These are phyloP conservation scores for Procambarus virginalis DNA, from an alignment of 1,140 invertebrate species.

Conservation along the genomic window DNA sequence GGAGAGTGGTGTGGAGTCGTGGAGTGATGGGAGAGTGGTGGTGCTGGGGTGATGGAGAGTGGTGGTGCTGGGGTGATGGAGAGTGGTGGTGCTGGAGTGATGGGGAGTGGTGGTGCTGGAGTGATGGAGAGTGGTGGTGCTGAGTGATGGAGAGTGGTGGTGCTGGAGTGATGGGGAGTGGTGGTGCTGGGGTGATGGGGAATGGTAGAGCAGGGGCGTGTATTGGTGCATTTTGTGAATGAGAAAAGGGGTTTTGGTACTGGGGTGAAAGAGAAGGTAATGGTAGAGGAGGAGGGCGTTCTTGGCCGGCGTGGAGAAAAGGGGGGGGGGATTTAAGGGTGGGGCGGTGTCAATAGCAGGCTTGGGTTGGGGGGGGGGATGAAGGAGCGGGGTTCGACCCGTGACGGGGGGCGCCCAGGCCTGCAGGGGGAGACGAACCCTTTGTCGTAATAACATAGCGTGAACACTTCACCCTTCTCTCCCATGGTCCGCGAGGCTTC, in stretches of 20 bases:
- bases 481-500: neutral
- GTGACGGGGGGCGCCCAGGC: conserved; percentile 9
- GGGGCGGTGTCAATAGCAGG: conserved; percentile 24
- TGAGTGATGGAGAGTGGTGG: too few species aligned
- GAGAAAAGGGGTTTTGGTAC: too few species aligned
- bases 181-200: neutral
- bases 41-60: neutral
- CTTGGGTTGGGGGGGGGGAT: neutral
- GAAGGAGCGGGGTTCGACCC: conserved; percentile 5
- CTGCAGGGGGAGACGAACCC: conserved; percentile 17
- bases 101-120: neutral
- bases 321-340: neutral
- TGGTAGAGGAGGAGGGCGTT: too few species aligned
- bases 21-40: neutral
- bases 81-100: neutral
- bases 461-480: conserved; percentile 35
- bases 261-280: too few species aligned
- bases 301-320: neutral
- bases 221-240: too few species aligned
- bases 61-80: too few species aligned
- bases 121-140: too few species aligned
- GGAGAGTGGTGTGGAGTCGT: neutral
- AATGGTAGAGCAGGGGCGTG: too few species aligned
- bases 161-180: too few species aligned
- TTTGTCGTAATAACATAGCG: conserved; percentile 19